Percentiles rank a stretch among this genome's conserved stretches.
Evolutionary conservation across 2,888 invertebrate species (phyloP).

Genomic region (Drosophila quinaria): DNA sequence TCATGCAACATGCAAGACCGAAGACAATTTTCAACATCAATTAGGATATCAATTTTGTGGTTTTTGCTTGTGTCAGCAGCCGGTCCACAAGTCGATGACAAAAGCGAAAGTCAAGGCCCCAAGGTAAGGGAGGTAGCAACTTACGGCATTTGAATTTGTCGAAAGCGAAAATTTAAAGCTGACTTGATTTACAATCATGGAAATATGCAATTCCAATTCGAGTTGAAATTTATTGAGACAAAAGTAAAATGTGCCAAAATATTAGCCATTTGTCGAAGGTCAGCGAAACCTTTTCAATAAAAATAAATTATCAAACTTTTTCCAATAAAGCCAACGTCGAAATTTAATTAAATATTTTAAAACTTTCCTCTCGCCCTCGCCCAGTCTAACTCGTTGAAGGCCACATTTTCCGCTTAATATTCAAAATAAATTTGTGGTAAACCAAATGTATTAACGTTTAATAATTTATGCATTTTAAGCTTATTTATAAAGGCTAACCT

Average conservation of each 20-base stretch:
- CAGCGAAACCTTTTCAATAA: slow-evolving; percentile 11
- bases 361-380: slow-evolving; percentile 7
- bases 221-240: slow-evolving; percentile 22
- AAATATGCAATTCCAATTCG: slow-evolving; percentile 31
- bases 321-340: background rate
- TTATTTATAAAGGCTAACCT: slow-evolving; percentile 49
- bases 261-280: slow-evolving; percentile 10
- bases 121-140: background rate
- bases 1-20: slow-evolving; percentile 12
- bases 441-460: slow-evolving; percentile 23
- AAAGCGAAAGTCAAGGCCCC: slow-evolving; percentile 11
- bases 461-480: slow-evolving; percentile 51
- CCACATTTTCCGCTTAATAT: slow-evolving; percentile 1
- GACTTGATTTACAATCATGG: slow-evolving; percentile 39
- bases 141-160: slow-evolving; percentile 16
- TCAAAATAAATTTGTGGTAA: slow-evolving; percentile 38
- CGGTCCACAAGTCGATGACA: background rate
- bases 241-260: slow-evolving; percentile 20
- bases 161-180: slow-evolving; percentile 13
- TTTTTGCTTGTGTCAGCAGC: slow-evolving; percentile 46
- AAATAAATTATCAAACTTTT: slow-evolving; percentile 38
- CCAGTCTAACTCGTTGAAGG: slow-evolving; percentile 4
- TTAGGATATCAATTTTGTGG: slow-evolving; percentile 72
- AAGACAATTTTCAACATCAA: slow-evolving; percentile 53
- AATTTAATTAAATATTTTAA: slow-evolving; percentile 24